These are phyloP conservation scores for Zhuqinia jingwanae DNA, from an alignment of 2,888 invertebrate genomes.

Conservation along the genomic window DNA sequence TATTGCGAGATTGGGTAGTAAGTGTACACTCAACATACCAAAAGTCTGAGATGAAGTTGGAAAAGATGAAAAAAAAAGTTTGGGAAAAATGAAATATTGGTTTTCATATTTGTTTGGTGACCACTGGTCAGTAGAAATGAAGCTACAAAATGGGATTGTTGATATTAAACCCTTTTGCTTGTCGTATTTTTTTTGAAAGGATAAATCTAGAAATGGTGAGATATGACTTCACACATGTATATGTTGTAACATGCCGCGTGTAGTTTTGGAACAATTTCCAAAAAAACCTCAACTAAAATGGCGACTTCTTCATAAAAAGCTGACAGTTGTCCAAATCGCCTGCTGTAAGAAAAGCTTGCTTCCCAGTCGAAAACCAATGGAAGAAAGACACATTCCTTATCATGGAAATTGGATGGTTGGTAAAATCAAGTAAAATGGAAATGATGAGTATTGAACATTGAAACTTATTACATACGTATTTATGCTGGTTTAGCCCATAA, in stretches of 20 bases:
- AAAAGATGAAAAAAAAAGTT: neutral
- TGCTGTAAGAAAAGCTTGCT: neutral
- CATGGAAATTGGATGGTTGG: neutral
- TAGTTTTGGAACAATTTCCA: neutral
- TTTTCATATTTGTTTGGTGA: slow-evolving; percentile 34
- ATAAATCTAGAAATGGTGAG: neutral
- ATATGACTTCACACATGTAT: neutral
- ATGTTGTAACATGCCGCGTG: neutral
- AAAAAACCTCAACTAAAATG: neutral
- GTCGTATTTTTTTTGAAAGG: neutral
- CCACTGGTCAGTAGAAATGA: slow-evolving; percentile 27
- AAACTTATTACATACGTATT: too few species aligned
- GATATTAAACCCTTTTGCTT: slow-evolving; percentile 28
- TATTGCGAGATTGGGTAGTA: slow-evolving; percentile 20
- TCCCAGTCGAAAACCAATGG: neutral
- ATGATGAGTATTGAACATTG: too few species aligned
- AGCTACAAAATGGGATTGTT: slow-evolving; percentile 21
- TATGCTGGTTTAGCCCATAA: too few species aligned
- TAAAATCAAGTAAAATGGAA: neutral
- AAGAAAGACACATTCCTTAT: neutral
- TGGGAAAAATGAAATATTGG: slow-evolving; percentile 43
- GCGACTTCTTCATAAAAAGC: neutral
- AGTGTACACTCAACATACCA: neutral
- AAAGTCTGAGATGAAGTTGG: neutral
- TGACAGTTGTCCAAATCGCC: neutral